These are phyloP conservation scores for Cynodonichthys magdalenae DNA, from an alignment of 2,797 vertebrate genomes.

Conservation along the genomic window DNA sequence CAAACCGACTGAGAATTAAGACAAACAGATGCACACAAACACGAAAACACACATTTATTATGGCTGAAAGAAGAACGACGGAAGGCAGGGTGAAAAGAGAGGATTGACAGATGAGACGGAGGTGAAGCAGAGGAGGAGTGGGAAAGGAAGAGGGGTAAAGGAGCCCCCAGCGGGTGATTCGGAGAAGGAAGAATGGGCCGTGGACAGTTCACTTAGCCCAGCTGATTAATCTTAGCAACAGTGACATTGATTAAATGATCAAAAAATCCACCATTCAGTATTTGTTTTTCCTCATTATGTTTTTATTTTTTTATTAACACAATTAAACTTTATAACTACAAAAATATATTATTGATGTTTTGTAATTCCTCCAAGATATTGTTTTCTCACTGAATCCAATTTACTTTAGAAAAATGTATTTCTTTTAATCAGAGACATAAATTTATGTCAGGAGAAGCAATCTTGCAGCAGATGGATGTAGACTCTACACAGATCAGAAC, in stretches of 20 bases:
- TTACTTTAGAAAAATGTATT: too few relatives aligned
- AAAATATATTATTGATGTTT: too few relatives aligned
- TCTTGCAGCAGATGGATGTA: too few relatives aligned
- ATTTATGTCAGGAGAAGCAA: too few relatives aligned
- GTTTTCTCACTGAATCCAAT: too few relatives aligned
- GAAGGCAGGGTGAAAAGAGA: slow-evolving; percentile 29
- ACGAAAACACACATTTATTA: slow-evolving; percentile 81
- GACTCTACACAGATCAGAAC: too few relatives aligned
- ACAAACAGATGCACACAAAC: slow-evolving; percentile 33
- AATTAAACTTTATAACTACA: too few relatives aligned
- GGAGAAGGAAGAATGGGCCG: slow-evolving; percentile 36
- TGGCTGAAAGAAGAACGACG: slow-evolving; percentile 44
- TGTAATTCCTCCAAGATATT: too few relatives aligned
- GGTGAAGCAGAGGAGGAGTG: slow-evolving; percentile 50
- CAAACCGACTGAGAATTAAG: slow-evolving; percentile 35
- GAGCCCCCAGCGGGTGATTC: slow-evolving; percentile 37
- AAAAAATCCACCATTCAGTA: background rate
- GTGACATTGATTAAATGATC: slow-evolving; percentile 18
- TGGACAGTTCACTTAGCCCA: slow-evolving; percentile 35
- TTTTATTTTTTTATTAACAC: too few relatives aligned
- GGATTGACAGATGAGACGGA: slow-evolving; percentile 56
- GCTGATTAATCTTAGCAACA: slow-evolving; percentile 17
- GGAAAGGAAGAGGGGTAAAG: slow-evolving; percentile 16
- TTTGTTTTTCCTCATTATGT: background rate
- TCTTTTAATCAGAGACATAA: too few relatives aligned